Evolutionary conservation across 1,140 invertebrate species (phyloP), one percentile per base, ranked within the genome.

Genomic region (Heliconius congener): DNA sequence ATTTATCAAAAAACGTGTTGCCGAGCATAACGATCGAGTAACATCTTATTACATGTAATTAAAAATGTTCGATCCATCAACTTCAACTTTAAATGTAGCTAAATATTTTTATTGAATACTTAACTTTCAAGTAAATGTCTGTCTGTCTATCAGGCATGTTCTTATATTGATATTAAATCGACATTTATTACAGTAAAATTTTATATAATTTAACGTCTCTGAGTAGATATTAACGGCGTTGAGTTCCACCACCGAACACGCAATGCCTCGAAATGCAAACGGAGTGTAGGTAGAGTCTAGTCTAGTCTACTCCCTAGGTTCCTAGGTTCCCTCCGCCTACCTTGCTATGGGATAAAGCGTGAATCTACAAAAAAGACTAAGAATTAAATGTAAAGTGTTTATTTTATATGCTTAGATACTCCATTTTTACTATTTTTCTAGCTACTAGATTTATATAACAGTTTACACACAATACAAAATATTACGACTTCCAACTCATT

Each of bases 1-100:
- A 73, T 78, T 73, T n/a, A 42, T 46, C 71, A 27, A 30, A 66
- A 66, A 66, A 5, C 52, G 18, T 39, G 55, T 75, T 42, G 60
- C n/a, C 34, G 16, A 73, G 27, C 52, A 0, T 77, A 52, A 72
- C 23, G n/a, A 77, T 39, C 71, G 34, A 39, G 71, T 55, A 66
- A 66, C 23, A 30, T 66, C 60, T 30, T 66, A 66, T 73, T 73
- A 37, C 1, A 46, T 60, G 71, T 73, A 60, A 60, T 60, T 42
- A 73, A 71, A 50, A 57, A 57, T 8, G 3, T 55, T 75, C 27
- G 6, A 55, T 75, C 55, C 52, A 75, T 75, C 52, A 75, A 30
- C 60, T 27, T 66, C 60, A 66, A 66, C 3, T 27, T 16, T 27
- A 66, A 66, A 66, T 66, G 27, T 66, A 66, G 23, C 60, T 66